Base-by-base conservation (phyloP, 2,888 invertebrate species). In the Liopterus haemorrhoidalis region DNA sequence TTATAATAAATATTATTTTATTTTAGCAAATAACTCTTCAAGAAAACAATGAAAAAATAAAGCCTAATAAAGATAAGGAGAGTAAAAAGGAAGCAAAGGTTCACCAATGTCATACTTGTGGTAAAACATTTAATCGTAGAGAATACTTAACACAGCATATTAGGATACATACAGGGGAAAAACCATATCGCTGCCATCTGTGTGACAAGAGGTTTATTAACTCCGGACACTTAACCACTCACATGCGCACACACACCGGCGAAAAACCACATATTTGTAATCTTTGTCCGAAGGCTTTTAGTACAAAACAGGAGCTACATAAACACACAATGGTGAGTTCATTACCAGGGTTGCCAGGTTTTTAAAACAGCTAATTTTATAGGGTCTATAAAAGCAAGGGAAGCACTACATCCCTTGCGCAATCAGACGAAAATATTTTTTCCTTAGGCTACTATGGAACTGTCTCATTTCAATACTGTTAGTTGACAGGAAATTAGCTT, bases 51-150 rank as follows among this genome's bases (percentile, higher is more conserved):
- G n/a, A n/a, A n/a, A n/a, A n/a, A n/a, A 32, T 22, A 12, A 28
- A 25, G 4, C 11, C 15, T 50, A 49, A 31, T 48, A 40, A 51
- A 36, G 53, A 50, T 30, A 24, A 33, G 5, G 48, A 49, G 19
- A 55, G 51, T 45, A 43, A 49, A 18, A 59, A 57, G 46, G 57
- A 56, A 35, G 56, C 55, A 45, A 64, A 62, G 48, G 54, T 55
- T 19, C 64, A 64, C 50, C 60, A 63, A 20, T 67, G 67, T 52
- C 64, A 67, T 49, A 59, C 65, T 22, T 67, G 67, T 48, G 62
- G 63, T 6, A 66, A 65, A 55, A 61, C 60, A 19, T 67, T 67
- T 51, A 64, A 62, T 45, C 55, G 66, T 38, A 56, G 64, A 40
- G 61, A 61, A 48, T 60, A 61, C 49, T 52, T 62, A 35, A 62